Evolutionary conservation across 92 coral and sea anemone genomes (phyloP).

Genomic region (Epizoanthus stellaris): DNA sequence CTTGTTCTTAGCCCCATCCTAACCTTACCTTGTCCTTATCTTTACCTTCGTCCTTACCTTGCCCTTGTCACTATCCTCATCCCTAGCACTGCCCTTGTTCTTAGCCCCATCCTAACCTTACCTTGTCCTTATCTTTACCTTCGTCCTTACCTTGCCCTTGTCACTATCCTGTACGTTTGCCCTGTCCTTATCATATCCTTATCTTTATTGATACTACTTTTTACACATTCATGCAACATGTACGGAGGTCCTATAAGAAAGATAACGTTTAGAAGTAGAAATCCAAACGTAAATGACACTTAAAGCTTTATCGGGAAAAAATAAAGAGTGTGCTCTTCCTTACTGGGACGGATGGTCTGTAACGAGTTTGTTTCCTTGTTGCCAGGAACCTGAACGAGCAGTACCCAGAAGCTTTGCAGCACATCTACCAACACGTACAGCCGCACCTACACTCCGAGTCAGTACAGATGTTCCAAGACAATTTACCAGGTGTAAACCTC

Average conservation of each 20-base stretch:
- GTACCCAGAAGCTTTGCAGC: slow-evolving; percentile 68
- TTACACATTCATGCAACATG: no score
- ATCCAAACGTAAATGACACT: no score
- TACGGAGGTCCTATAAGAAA: no score
- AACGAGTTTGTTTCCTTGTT: not conserved
- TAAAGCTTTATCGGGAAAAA: no score
- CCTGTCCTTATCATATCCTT: no score
- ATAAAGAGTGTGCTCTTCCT: no score
- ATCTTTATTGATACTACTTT: no score
- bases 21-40: no score
- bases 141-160: not conserved
- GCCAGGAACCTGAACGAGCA: slow-evolving; percentile 68
- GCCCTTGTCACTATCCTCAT: no score
- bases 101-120: not conserved
- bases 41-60: no score
- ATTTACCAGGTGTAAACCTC: slow-evolving; percentile 74
- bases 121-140: not conserved
- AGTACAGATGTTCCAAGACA: slow-evolving; percentile 64
- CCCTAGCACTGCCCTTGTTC: not conserved
- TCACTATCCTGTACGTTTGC: not conserved
- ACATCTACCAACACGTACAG: slow-evolving; percentile 69
- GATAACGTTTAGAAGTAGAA: no score
- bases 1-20: no score
- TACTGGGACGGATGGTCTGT: not conserved
- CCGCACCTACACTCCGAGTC: slow-evolving; percentile 75